These are phyloP conservation scores for Chromoteleia sp. DNA, from an alignment of 2,888 invertebrate genomes.

Conservation along the genomic window DNA sequence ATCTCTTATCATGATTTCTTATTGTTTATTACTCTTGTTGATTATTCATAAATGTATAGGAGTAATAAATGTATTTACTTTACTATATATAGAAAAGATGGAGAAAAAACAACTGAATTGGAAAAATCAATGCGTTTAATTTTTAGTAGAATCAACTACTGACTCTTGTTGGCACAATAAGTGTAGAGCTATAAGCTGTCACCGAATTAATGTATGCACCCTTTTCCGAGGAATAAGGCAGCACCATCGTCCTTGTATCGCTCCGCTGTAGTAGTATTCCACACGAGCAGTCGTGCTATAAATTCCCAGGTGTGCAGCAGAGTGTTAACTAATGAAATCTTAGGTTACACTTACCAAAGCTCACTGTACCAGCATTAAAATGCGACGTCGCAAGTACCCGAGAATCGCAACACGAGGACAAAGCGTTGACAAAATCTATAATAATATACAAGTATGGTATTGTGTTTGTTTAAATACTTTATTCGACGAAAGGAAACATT, in stretches of 20 bases:
- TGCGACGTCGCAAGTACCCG: slow-evolving; percentile 58
- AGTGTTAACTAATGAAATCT: slow-evolving; percentile 75
- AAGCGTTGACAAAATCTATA: slow-evolving; percentile 49
- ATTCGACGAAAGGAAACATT: neutral
- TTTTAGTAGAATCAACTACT: slow-evolving; percentile 68
- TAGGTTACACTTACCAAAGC: slow-evolving; percentile 73
- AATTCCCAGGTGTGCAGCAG: slow-evolving; percentile 72
- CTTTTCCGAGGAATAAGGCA: slow-evolving; percentile 52
- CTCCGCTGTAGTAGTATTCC: slow-evolving; percentile 58
- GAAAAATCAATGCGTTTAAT: slow-evolving; percentile 66
- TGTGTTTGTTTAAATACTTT: slow-evolving; percentile 5
- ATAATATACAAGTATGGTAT: too few relatives aligned
- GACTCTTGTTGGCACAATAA: slow-evolving; percentile 64
- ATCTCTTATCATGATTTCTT: too few relatives aligned
- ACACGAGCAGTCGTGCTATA: slow-evolving; percentile 68
- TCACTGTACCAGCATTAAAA: slow-evolving; percentile 70
- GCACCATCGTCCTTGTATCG: slow-evolving; percentile 41
- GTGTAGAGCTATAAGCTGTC: slow-evolving; percentile 65
- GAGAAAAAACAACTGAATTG: slow-evolving; percentile 18
- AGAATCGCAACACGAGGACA: slow-evolving; percentile 33
- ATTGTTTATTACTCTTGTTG: too few relatives aligned
- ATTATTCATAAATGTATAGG: too few relatives aligned
- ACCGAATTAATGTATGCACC: slow-evolving; percentile 71
- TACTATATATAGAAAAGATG: neutral
- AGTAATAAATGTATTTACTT: too few relatives aligned